phyloP scores from a whole-genome alignment of 2,888 invertebrate species.

The Andrena dorsata region DNA sequence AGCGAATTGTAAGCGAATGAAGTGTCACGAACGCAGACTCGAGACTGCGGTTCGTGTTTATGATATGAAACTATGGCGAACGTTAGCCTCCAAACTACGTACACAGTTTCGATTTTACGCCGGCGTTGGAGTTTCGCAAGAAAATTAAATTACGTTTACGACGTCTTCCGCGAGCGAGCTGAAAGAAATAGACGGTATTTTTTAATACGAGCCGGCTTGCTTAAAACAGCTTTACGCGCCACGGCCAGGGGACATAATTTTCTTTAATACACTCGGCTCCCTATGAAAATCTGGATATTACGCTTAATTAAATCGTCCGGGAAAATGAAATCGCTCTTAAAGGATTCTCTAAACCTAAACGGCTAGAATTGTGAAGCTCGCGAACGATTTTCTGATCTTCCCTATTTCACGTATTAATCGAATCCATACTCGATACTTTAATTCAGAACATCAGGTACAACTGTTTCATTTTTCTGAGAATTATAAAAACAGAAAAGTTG shows the following conservation, averaged over 20 bases:
- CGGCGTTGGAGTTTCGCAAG: conserved; percentile 35
- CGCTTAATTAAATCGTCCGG: conserved; percentile 46
- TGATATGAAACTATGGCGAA: conserved; percentile 19
- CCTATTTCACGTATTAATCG: neutral
- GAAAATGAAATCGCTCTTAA: conserved; percentile 21
- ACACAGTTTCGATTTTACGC: conserved; percentile 46
- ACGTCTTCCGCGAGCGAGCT: conserved; percentile 29
- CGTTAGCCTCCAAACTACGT: conserved; percentile 24
- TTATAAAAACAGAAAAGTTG: too few relatives aligned
- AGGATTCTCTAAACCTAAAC: conserved; percentile 21
- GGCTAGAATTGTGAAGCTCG: conserved; percentile 3
- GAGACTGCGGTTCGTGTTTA: conserved; percentile 8
- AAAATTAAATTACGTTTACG: conserved; percentile 62
- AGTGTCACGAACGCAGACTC: conserved; percentile 12
- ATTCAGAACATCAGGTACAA: too few relatives aligned
- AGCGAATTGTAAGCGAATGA: conserved; percentile 25
- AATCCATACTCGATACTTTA: too few relatives aligned
- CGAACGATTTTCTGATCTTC: neutral
- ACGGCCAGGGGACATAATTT: conserved; percentile 48
- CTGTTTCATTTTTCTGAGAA: too few relatives aligned
- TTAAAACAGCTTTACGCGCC: conserved; percentile 47
- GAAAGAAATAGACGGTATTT: conserved; percentile 54
- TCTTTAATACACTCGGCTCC: conserved; percentile 42
- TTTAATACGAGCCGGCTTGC: conserved; percentile 56
- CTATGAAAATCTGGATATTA: conserved; percentile 22